Evolutionary conservation across 2,113 vertebrate genomes (phyloP), one percentile per base, ranked within the genome.

Genomic region (Apaloderma vittatum): DNA sequence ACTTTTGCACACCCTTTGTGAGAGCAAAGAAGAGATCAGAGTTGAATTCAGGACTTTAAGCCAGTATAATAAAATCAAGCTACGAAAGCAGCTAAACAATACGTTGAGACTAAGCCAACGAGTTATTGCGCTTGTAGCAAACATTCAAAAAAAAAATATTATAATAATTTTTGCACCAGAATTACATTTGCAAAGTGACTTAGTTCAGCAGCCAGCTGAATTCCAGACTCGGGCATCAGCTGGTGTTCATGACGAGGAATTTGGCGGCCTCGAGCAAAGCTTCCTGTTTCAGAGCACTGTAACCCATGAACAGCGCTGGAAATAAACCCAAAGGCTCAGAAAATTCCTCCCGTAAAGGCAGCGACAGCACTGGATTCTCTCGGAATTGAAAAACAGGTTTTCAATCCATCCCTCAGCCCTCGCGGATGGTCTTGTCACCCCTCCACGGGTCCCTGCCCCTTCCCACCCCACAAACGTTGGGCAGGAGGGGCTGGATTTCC

Each of bases 381-480:
- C 1, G 4, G 43, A 37, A 45, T 34, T 68, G 11, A 29, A 54
- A 40, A 26, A 1, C 23, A 5, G 17, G 11, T 11, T 81, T 70
- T 18, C 59, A 32, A 71, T 2, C 19, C 3, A 1, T 8, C 55
- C 36, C 7, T 3, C 32, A 9, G 52, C 40, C 17, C 27, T 36
- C 1, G 0, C 51, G 23, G 48, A 36, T 12, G 40, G 40, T 40
- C 40, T 40, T 40, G 40, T 40, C 40, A 11, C 9, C 40, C 11
- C n/a, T 11, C 43, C 32, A 0, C 0, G 1, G 34, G 6, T 13
- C 34, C 30, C 24, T 15, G n/a, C 54, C 9, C 49, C 57, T 20
- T 45, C 84, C 55, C 3, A 0, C 2, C n/a, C 57, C 11, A 4
- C 0, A 1, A 75, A 30, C 20, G 43, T 65, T 30, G 7, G 0